These are phyloP conservation scores for Grus americana DNA, from an alignment of 2,113 vertebrate genomes.

Conservation along the genomic window DNA sequence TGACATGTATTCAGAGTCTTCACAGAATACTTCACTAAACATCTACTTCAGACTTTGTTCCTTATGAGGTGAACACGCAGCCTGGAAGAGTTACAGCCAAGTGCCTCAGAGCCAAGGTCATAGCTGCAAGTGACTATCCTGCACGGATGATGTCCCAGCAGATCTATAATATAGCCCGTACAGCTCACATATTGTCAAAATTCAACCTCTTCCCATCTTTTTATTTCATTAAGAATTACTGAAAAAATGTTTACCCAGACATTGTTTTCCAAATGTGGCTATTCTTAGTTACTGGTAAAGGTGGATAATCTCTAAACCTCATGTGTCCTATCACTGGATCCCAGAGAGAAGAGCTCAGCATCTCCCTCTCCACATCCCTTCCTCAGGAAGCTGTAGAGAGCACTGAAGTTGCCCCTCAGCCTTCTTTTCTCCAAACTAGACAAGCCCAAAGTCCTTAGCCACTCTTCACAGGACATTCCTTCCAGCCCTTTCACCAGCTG, in stretches of 20 bases:
- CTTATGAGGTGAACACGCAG: not conserved
- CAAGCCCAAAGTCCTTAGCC: too few relatives aligned
- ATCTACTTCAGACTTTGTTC: not conserved
- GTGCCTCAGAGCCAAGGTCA: not conserved
- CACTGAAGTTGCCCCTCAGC: too few relatives aligned
- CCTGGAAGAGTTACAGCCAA: not conserved
- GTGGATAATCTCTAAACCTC: not conserved
- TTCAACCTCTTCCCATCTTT: not conserved
- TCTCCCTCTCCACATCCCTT: too few relatives aligned
- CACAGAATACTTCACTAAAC: not conserved
- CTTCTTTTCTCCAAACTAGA: too few relatives aligned
- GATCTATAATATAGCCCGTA: not conserved
- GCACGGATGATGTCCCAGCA: not conserved
- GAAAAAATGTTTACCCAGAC: not conserved
- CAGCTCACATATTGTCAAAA: not conserved
- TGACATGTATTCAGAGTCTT: not conserved
- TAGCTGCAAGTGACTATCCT: not conserved
- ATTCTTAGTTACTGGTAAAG: not conserved
- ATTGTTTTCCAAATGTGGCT: not conserved
- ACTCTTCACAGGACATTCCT: too few relatives aligned
- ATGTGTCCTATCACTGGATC: too few relatives aligned
- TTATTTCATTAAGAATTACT: not conserved
- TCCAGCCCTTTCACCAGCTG: too few relatives aligned
- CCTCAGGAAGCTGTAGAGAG: too few relatives aligned
- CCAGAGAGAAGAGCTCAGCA: too few relatives aligned